Evolutionary conservation across 2,888 invertebrate species (phyloP), one percentile per base, ranked within the genome.

Genomic region (Syritta pipiens): DNA sequence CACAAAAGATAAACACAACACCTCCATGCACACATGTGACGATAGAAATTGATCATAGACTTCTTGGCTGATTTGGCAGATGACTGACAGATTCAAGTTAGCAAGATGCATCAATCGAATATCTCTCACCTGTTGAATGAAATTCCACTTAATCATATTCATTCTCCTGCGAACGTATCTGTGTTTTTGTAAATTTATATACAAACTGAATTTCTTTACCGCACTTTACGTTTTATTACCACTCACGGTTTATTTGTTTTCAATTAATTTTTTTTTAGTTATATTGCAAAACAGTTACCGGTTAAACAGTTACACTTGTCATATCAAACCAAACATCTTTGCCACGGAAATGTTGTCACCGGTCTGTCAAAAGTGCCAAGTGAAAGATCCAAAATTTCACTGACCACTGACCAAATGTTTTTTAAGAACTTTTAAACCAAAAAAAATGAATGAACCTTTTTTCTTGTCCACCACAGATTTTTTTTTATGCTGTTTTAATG

Each of bases 121-220:
- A 14, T 10, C 37, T 6, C 42, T 67, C 19, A 75, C 74, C 67
- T 75, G 74, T 53, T 67, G 74, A 49, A 75, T 75, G 20, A 75
- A 75, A 26, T 75, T 75, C 74, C 74, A 67, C 22, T 60, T 67
- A 40, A 75, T 67, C 74, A 75, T 75, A 19, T 67, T 53, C 53
- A 19, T 53, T 46, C 51, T 51, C 4, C 5, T 48, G 17, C 10
- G 1, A 7, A 10, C 7, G 9, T 20, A n/a, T 9, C 20, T 59
- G 4, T 7, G 7, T 7, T 22, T 0, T 20, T 67, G 19, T 19
- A 1, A 9, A 3, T 35, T 37, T 49, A 51, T 63, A 26, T 22
- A 49, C 62, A 49, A 57, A 19, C 55, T 42, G 40, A 4, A 28
- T 48, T 20, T 40, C 17, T 17, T 17, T 40, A 44, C 14, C 46